These are phyloP conservation scores for Seriola dumerili DNA, from an alignment of 2,113 vertebrate genomes.

Conservation along the genomic window DNA sequence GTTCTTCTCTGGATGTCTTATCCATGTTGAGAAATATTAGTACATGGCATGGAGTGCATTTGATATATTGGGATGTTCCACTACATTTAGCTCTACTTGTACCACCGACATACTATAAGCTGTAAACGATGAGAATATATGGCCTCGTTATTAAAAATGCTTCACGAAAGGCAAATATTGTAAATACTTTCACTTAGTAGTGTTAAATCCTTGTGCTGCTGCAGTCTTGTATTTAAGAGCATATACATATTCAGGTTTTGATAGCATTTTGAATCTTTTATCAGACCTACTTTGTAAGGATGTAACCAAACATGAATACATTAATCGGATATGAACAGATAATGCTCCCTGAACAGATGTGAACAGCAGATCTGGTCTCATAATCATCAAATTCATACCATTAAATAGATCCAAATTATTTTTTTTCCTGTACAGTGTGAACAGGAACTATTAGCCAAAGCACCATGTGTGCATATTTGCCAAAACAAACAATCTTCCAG, in stretches of 20 bases:
- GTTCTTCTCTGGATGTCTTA: constrained; percentile 62
- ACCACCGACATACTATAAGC: constrained; percentile 13
- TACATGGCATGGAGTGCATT: constrained; percentile 49
- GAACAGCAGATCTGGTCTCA: not conserved
- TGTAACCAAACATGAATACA: not conserved
- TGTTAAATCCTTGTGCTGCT: not conserved
- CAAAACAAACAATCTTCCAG: not conserved
- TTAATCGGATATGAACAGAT: not conserved
- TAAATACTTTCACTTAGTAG: constrained; percentile 5
- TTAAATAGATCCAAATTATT: not conserved
- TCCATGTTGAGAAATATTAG: constrained; percentile 70
- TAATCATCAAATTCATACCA: not conserved
- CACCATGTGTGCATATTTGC: no score
- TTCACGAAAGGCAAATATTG: constrained; percentile 24
- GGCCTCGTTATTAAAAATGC: constrained; percentile 6
- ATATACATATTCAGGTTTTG: not conserved
- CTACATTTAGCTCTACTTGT: constrained; percentile 48
- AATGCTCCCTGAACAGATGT: not conserved
- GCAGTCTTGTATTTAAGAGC: not conserved
- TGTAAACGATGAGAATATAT: constrained; percentile 4
- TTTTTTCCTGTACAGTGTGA: not conserved
- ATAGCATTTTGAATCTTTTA: not conserved
- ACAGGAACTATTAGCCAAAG: not conserved
- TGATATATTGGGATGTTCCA: constrained; percentile 59
- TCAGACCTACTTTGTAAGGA: not conserved